phyloP scores from a whole-genome alignment of 2,888 invertebrate species.

The Rotaria macrura region DNA sequence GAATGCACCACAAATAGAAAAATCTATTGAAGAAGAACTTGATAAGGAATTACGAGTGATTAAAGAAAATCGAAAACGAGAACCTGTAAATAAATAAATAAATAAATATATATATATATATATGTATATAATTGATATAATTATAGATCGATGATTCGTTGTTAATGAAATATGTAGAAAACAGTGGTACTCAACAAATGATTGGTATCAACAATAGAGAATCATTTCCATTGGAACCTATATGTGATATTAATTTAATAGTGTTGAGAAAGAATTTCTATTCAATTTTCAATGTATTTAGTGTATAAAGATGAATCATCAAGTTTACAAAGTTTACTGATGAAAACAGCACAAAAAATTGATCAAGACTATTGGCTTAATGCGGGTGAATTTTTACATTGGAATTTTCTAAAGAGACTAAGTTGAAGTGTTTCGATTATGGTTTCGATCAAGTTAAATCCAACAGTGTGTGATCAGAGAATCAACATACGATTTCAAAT shows the following conservation, averaged over 20 bases:
- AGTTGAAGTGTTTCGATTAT: too few species aligned
- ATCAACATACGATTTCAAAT: too few species aligned
- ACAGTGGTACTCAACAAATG: not conserved
- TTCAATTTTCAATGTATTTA: not conserved
- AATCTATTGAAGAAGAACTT: constrained; percentile 62
- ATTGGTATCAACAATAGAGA: not conserved
- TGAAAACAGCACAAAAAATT: constrained; percentile 3
- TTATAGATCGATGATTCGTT: not conserved
- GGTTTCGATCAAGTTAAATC: too few species aligned
- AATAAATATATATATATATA: too few species aligned
- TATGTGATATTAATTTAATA: not conserved
- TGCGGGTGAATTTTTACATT: not conserved
- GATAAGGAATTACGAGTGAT: constrained; percentile 58
- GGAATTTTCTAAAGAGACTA: too few species aligned
- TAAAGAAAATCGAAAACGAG: constrained; percentile 55
- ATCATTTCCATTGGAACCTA: not conserved
- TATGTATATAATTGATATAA: too few species aligned
- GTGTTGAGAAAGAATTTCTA: too few species aligned
- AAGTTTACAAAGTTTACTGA: constrained; percentile 15
- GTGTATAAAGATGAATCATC: not conserved
- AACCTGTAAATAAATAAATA: constrained; percentile 42
- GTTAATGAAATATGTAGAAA: not conserved
- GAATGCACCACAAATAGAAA: constrained; percentile 65
- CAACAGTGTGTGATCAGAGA: too few species aligned
- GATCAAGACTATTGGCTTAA: not conserved